These are phyloP conservation scores for Premnoplex brunnescens DNA, from an alignment of 2,797 vertebrate genomes.

Conservation along the genomic window DNA sequence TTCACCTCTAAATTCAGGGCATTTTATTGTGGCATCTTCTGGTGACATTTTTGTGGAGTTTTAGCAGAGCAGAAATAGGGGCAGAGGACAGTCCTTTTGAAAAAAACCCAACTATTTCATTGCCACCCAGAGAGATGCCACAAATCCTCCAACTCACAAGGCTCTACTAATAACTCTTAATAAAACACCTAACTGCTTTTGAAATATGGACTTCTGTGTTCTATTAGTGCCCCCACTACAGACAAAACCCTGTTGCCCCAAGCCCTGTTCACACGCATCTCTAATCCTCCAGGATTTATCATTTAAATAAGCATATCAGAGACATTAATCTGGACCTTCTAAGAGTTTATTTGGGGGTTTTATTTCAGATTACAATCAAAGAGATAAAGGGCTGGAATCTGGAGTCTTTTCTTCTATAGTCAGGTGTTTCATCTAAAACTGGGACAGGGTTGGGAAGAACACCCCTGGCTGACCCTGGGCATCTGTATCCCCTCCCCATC, in stretches of 20 bases:
- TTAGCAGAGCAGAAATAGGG: neutral
- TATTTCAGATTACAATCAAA: neutral
- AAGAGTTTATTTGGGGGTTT: neutral
- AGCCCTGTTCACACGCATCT: neutral
- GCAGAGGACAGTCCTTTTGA: neutral
- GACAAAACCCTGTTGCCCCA: neutral
- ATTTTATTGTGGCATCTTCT: neutral
- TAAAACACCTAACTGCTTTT: neutral
- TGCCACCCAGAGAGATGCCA: neutral
- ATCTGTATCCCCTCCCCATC: neutral
- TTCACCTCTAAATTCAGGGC: neutral
- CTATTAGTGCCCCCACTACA: neutral
- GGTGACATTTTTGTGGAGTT: neutral
- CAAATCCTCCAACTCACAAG: neutral
- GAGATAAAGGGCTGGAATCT: neutral
- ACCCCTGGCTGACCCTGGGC: neutral
- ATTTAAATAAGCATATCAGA: conserved; percentile 10
- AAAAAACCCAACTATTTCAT: rapidly evolving
- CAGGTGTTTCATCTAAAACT: neutral
- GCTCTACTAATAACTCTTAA: neutral
- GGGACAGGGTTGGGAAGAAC: neutral
- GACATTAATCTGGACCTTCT: neutral
- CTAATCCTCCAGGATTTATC: conserved; percentile 8
- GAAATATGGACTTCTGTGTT: conserved; percentile 14
- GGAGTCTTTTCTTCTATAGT: neutral